Evolutionary conservation across 1,140 invertebrate species (phyloP), one percentile per base, ranked within the genome.

Genomic region (Gerris buenoi): DNA sequence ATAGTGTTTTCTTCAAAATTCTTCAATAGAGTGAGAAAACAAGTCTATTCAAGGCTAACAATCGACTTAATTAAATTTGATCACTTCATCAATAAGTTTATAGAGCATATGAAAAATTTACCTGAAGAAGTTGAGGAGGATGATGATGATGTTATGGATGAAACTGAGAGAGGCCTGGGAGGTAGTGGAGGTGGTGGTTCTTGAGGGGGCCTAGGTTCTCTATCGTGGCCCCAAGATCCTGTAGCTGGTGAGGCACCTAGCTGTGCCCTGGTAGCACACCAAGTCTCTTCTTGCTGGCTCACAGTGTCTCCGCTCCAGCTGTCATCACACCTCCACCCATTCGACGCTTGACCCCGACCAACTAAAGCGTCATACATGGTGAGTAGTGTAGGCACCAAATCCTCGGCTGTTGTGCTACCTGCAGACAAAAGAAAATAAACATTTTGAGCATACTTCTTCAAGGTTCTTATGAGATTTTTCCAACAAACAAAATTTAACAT

Each of bases 141-240:
- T 58, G 85, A 88, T 15, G 88, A 89, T 1, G 89, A 91, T 1
- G 86, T 85, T 65, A 88, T 89, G 59, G 88, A 91, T 76, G 88
- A 90, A 72, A 89, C 87, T 56, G 89, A 91, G 23, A 89, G 74
- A n/a, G 88, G 88, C 69, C 88, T 68, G 68, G 1, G 56, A 67
- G 57, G 65, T 57, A 57, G 67, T 26, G 65, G 46, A 59, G 67
- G 67, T 13, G 57, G 71, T 63, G 3, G 68, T 65, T 60, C 62
- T 68, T 62, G 67, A 46, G 33, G 33, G 5, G 33, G 33, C 33
- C 33, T 5, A 10, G 33, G 33, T 46, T 46, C 33, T 18, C 33
- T 46, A 18, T 46, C 33, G 18, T 46, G 33, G 18, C 33, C 33
- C 33, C 33, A 46, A 10, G 33, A 46, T 10, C 33, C 33, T 10